Evolutionary conservation across 2,888 invertebrate species (phyloP).

Genomic region (Tetramorium bicarinatum): DNA sequence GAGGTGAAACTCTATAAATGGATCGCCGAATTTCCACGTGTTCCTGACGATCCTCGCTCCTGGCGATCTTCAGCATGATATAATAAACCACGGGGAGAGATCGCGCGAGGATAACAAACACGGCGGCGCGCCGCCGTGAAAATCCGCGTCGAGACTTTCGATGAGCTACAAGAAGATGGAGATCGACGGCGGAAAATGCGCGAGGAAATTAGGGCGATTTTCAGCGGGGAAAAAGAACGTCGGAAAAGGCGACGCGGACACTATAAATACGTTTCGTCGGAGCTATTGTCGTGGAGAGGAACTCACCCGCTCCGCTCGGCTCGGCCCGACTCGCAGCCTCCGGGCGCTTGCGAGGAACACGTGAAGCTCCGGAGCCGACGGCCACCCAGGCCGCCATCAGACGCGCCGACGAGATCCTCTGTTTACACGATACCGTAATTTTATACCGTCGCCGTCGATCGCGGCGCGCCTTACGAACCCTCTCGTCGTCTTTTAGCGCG

Average conservation of each 20-base stretch:
- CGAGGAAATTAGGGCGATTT: background rate
- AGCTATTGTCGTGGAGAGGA: constrained; percentile 31
- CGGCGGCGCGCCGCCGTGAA: background rate
- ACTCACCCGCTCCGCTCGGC: background rate
- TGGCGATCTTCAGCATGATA: background rate
- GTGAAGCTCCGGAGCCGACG: constrained; percentile 77
- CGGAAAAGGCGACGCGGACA: background rate
- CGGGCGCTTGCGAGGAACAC: constrained; percentile 80
- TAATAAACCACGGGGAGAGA: background rate
- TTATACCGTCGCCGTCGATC: constrained; percentile 85
- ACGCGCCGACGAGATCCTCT: constrained; percentile 83
- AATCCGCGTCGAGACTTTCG: background rate
- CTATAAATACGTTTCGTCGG: constrained; percentile 48
- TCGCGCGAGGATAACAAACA: constrained; percentile 27
- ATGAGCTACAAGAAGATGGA: background rate
- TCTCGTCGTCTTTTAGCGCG: constrained; percentile 55
- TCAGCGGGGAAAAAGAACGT: background rate
- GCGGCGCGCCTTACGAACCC: constrained; percentile 71
- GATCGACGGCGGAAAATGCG: background rate
- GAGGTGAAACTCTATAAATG: background rate
- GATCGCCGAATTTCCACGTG: background rate
- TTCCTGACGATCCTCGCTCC: background rate
- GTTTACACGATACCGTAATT: constrained; percentile 85
- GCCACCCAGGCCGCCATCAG: constrained; percentile 85
- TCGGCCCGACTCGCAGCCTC: constrained; percentile 56